A percentile compares a stretch with the other conserved stretches of the same genome.
Evolutionary conservation across 2,888 invertebrate species (phyloP).

Genomic region (Acheta domesticus): DNA sequence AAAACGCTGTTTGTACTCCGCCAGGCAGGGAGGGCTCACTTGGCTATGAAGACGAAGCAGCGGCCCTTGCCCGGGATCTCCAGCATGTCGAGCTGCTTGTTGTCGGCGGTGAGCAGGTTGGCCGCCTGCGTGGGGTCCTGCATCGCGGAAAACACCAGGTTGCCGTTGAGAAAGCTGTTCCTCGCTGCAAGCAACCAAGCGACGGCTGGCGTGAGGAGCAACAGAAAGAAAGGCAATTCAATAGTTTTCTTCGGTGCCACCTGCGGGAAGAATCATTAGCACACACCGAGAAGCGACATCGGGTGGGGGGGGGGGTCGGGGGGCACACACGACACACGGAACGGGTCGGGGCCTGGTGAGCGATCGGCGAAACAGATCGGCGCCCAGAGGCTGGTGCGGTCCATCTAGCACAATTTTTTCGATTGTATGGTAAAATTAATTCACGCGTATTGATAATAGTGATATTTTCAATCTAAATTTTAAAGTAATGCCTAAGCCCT

Average conservation of each 20-base stretch:
- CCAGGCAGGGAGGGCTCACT: slow-evolving; percentile 47
- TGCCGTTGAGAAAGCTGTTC: slow-evolving; percentile 37
- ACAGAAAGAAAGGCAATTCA: neutral
- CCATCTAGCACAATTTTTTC: too few species aligned
- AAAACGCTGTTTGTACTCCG: too few species aligned
- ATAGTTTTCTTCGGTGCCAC: neutral
- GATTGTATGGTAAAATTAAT: too few species aligned
- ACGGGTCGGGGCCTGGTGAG: neutral
- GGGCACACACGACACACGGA: neutral
- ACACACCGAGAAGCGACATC: too few species aligned
- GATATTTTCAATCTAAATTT: too few species aligned
- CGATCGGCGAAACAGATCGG: neutral
- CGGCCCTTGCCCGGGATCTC: slow-evolving; percentile 92
- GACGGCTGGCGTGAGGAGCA: slow-evolving; percentile 9
- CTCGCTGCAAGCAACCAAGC: slow-evolving; percentile 29
- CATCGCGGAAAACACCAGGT: slow-evolving; percentile 33
- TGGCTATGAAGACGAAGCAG: slow-evolving; percentile 89
- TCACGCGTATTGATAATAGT: too few species aligned
- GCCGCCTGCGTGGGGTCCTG: slow-evolving; percentile 35
- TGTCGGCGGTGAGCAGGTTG: slow-evolving; percentile 40
- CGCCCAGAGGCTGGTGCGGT: neutral
- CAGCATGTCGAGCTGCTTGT: slow-evolving; percentile 71
- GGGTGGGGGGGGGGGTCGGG: neutral
- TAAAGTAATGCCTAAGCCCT: too few species aligned
- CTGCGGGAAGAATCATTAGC: neutral